Base-by-base conservation (phyloP, 2,888 invertebrate species). In the Chouioia cunea region DNA sequence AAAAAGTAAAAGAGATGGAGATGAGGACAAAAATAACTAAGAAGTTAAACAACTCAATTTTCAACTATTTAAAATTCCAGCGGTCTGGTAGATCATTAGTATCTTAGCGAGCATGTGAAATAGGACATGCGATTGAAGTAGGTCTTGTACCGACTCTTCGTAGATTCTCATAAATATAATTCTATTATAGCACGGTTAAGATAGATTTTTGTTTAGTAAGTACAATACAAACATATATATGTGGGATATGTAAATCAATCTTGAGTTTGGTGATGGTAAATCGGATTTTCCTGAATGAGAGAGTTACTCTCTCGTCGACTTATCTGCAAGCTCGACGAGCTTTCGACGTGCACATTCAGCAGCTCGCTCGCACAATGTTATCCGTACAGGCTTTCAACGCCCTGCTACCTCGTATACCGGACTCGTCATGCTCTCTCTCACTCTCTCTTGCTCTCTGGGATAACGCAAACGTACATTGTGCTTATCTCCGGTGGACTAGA, bases 101-200 rank as follows among this genome's bases (percentile, higher is more conserved):
- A 22, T 48, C 20, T 84, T 83, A 83, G 83, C 83, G 78, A 77
- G 77, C 83, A 80, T 82, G 84, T 84, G 84, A 82, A 82, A 83
- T 81, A 80, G 76, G 81, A 80, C 78, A 47, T 20, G 62, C 50
- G 57, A 36, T 60, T 56, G 64, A 46, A 59, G 68, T 65, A 53
- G 69, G n/a, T 58, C 65, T 69, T 70, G 73, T 64, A 70, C 66
- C 66, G 70, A 73, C 63, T 56, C 70, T 6, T 27, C 27, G 27
- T 27, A 6, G 27, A 3, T 27, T 6, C 27, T 27, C 27, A 27
- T 27, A 27, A 27, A 27, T 27, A 4, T 6, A 27, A 6, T 6
- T 27, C 27, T 4, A 27, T 27, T 27, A 27, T 27, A 27, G 27
- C 27, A 4, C 27, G 27, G 27, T 6, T 27, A 6, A 27, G 6